Evolutionary conservation across 2,113 vertebrate genomes (phyloP).

Genomic region (Falcunculus frontatus): DNA sequence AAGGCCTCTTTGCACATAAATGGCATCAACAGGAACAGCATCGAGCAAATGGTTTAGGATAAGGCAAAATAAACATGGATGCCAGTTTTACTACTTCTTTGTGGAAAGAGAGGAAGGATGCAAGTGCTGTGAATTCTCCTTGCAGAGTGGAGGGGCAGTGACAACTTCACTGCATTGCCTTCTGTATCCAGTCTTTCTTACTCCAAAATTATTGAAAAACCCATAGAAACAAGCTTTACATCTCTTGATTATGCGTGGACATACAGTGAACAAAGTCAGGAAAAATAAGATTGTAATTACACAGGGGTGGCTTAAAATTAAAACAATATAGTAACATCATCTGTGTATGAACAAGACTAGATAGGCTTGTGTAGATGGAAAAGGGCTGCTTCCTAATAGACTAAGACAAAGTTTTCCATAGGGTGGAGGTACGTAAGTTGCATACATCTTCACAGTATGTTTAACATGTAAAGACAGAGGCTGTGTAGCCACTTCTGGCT

Average conservation of each 20-base stretch:
- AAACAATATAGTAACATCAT: not conserved
- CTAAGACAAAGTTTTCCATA: not conserved
- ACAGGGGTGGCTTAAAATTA: not conserved
- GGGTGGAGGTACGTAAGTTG: not conserved
- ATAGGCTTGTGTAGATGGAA: not conserved
- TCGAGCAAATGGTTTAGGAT: not conserved
- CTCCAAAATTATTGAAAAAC: not conserved
- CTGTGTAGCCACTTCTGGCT: not conserved
- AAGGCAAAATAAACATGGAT: not conserved
- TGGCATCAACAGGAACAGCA: rapidly evolving
- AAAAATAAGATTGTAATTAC: not conserved
- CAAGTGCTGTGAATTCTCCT: not conserved
- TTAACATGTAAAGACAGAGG: not conserved
- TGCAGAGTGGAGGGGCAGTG: not conserved
- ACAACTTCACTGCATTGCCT: not conserved
- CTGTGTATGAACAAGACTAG: not conserved
- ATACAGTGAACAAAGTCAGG: not conserved
- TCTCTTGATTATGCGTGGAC: not conserved
- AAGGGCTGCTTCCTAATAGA: not conserved
- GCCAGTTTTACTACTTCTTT: not conserved
- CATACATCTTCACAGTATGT: not conserved
- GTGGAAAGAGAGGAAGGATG: not conserved
- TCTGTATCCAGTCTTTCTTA: not conserved
- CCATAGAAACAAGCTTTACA: not conserved
- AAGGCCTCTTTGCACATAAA: not conserved